Conservation (phyloP, 2,113 vertebrate genomes). For the Hyaena hyaena region DNA sequence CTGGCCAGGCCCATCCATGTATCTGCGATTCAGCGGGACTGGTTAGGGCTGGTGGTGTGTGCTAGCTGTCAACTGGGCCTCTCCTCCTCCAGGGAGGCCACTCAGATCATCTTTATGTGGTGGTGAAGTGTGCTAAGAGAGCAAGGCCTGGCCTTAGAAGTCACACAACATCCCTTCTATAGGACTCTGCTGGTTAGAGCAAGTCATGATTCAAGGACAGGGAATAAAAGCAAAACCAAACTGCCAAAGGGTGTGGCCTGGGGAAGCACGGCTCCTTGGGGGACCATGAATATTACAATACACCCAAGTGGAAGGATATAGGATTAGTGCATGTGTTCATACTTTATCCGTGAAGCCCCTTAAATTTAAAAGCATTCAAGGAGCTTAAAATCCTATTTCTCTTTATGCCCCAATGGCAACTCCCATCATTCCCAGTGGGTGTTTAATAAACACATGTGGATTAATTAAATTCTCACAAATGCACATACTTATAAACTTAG, state of each 20-base stretch:
- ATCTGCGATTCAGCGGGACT: neutral
- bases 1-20: neutral
- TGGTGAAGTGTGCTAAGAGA: neutral
- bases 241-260: neutral
- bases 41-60: neutral
- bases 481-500: neutral
- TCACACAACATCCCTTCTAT: neutral
- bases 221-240: neutral
- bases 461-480: neutral
- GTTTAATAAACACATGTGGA: neutral
- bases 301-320: neutral
- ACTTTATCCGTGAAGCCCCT: neutral
- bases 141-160: neutral
- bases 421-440: neutral
- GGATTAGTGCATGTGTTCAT: neutral
- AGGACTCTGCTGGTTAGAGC: neutral
- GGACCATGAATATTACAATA: neutral
- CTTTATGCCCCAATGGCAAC: neutral
- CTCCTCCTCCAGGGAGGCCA: neutral
- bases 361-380: constrained; percentile 27
- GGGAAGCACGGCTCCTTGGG: neutral
- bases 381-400: neutral
- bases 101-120: neutral
- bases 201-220: neutral
- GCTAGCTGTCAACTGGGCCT: neutral